phyloP scores from a whole-genome alignment of 2,113 vertebrate genomes.

The Pogonocichla stellata region DNA sequence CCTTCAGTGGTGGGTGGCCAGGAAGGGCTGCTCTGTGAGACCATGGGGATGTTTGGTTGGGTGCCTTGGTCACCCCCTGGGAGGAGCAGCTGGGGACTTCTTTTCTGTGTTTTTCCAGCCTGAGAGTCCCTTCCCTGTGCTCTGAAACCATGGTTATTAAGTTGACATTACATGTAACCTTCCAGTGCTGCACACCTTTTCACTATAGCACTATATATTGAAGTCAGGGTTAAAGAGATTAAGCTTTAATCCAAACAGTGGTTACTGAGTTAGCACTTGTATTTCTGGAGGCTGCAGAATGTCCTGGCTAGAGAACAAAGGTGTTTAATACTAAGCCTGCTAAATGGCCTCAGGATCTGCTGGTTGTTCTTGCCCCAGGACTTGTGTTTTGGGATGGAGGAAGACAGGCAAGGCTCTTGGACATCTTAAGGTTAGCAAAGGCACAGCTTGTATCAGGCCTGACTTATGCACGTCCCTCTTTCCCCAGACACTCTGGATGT shows the following conservation, averaged over 20 bases:
- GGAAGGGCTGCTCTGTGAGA: background rate
- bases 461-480: background rate
- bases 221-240: conserved; percentile 50
- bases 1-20: background rate
- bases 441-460: background rate
- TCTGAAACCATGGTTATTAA: background rate
- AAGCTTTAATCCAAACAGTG: background rate
- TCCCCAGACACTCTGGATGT: background rate
- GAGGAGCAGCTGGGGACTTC: background rate
- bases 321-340: background rate
- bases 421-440: background rate
- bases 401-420: background rate
- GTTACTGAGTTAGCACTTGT: conserved; percentile 26
- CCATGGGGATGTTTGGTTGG: accelerated
- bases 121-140: background rate
- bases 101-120: background rate
- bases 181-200: background rate
- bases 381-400: background rate
- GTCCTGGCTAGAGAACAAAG: background rate
- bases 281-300: background rate
- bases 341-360: background rate
- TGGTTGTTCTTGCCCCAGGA: background rate
- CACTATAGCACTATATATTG: background rate
- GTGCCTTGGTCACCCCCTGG: too few species aligned
- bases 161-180: background rate